Evolutionary conservation across 2,113 vertebrate species (phyloP).

Genomic region (Murina feae): DNA sequence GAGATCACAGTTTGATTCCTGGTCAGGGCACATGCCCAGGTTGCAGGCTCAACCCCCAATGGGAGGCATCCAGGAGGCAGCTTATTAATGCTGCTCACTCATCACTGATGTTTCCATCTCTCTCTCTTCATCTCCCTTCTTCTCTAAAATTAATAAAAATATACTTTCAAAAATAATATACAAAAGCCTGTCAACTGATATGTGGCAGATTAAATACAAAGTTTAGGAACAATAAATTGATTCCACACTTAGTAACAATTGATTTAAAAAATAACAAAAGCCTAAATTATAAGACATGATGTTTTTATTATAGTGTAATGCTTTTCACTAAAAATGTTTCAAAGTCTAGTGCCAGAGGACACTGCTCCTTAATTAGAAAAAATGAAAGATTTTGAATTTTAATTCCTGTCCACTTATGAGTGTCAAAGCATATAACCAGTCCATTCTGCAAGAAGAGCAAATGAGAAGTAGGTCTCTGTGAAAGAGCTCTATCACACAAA

Average conservation of each 20-base stretch:
- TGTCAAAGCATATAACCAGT: background rate
- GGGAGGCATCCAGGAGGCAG: no score
- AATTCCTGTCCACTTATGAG: background rate
- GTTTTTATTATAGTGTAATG: background rate
- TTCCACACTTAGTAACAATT: background rate
- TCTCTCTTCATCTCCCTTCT: no score
- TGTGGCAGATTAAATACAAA: background rate
- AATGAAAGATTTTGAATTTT: background rate
- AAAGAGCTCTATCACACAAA: background rate
- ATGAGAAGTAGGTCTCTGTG: background rate
- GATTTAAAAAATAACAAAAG: constrained; percentile 3
- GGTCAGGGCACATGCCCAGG: no score
- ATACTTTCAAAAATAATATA: background rate
- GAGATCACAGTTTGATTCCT: no score
- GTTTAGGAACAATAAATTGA: background rate
- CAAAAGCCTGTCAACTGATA: background rate
- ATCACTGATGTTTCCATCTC: no score
- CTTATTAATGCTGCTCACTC: no score
- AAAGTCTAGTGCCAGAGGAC: background rate
- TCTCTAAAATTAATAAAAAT: no score
- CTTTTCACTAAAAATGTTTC: constrained; percentile 10
- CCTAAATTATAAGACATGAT: background rate
- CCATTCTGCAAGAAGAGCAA: background rate
- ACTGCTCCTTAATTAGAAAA: background rate
- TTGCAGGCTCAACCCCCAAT: no score